phyloP scores from a whole-genome alignment of 1,140 invertebrate genomes.

The Leptinotarsa texana region DNA sequence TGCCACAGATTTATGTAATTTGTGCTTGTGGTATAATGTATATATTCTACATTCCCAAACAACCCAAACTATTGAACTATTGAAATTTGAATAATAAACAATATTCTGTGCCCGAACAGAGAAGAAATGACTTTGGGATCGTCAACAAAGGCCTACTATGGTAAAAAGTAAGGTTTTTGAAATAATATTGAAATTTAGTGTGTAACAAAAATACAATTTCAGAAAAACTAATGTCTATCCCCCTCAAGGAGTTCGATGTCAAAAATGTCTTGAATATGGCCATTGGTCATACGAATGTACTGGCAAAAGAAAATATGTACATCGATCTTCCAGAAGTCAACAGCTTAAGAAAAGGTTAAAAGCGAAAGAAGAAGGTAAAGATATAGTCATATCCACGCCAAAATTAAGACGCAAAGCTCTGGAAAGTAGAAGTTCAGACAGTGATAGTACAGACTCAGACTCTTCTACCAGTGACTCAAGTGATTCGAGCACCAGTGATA shows the following conservation, averaged over 20 bases:
- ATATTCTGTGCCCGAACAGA: too few relatives aligned
- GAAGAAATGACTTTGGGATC: constrained; percentile 14
- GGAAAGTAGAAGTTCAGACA: constrained; percentile 30
- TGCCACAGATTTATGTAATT: too few relatives aligned
- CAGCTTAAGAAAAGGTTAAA: constrained; percentile 77
- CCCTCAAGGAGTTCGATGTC: constrained; percentile 73
- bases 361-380: constrained; percentile 54
- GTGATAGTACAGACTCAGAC: constrained; percentile 22
- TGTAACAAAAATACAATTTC: constrained; percentile 11
- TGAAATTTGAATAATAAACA: too few relatives aligned
- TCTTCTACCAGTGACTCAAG: constrained; percentile 20
- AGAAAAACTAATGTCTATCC: constrained; percentile 30
- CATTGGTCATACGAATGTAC: constrained; percentile 94
- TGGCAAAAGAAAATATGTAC: constrained; percentile 85
- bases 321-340: constrained; percentile 78
- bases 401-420: constrained; percentile 25
- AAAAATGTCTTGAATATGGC: constrained; percentile 88
- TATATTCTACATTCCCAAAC: not conserved
- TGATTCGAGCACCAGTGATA: constrained; percentile 5
- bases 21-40: not conserved
- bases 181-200: not conserved
- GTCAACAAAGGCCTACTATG: constrained; percentile 9
- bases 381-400: constrained; percentile 16
- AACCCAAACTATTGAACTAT: too few relatives aligned
- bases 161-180: constrained; percentile 3